These are phyloP conservation scores for Olivierus martensii DNA, from an alignment of 1,140 invertebrate genomes.

Conservation along the genomic window DNA sequence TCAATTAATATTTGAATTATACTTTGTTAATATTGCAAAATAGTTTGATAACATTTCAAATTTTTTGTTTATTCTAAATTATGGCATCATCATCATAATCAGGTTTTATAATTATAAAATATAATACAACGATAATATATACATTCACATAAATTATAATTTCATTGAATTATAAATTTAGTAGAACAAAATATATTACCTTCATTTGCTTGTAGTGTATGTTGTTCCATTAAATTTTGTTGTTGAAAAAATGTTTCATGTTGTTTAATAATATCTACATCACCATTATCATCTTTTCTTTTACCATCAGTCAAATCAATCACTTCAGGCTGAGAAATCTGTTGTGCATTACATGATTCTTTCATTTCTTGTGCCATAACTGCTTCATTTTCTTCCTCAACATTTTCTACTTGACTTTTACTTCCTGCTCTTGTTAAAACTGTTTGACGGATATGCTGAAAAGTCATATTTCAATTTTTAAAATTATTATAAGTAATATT, in stretches of 20 bases:
- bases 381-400: constrained; percentile 43
- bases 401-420: constrained; percentile 45
- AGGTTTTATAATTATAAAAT: too few species aligned
- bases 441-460: constrained; percentile 75
- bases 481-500: too few species aligned
- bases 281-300: constrained; percentile 15
- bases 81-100: too few species aligned
- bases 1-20: too few species aligned
- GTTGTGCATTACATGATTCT: constrained; percentile 31
- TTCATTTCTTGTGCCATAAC: constrained; percentile 37
- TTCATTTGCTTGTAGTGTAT: constrained; percentile 40
- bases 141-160: too few species aligned
- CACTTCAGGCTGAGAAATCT: constrained; percentile 40
- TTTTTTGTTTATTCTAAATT: too few species aligned
- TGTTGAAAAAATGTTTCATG: constrained; percentile 36
- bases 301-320: constrained; percentile 56
- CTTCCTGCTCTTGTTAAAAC: constrained; percentile 62
- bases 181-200: constrained; percentile 21
- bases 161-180: too few species aligned
- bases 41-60: too few species aligned
- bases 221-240: constrained; percentile 43
- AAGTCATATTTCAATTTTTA: too few species aligned
- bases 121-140: too few species aligned
- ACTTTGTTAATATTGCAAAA: too few species aligned
- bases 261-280: constrained; percentile 28